Evolutionary conservation across 2,888 invertebrate species (phyloP), one percentile per base, ranked within the genome.

Genomic region (Crocallis elinguaria): DNA sequence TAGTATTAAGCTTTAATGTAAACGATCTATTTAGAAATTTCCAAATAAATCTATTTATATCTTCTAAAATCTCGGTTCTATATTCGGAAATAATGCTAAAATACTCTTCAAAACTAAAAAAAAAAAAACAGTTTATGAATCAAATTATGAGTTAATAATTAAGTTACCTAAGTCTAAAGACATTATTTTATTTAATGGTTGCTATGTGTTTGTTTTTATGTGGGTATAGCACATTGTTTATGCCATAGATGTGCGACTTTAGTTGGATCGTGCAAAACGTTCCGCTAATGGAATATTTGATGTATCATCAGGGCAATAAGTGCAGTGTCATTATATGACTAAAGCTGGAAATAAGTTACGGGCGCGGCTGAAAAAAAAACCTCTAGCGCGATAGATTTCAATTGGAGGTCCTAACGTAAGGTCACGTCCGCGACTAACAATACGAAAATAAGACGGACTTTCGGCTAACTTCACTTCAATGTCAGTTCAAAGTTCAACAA

Each of bases 1-100:
- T 86, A 85, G 84, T 75, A 54, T 64, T 88, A 86, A 87, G 84
- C 77, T 84, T 81, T 82, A 84, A 81, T 77, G 73, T 85, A 73
- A 73, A 72, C 61, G 16, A 48, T 45, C 35, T 50, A 32, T 36
- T 27, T 45, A 50, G 46, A 30, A 16, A 36, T 49, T 53, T 57
- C 55, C 45, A 63, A 60, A 49, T 53, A 43, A 30, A 56, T 27
- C 51, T 56, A 49, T 49, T 30, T 41, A 45, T 14, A 21, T 38
- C 14, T 27, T 29, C 42, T 49, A 14, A 29, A 52, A 48, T 50
- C 45, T 39, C 23, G 30, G 45, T 46, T 35, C 39, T 37, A 11
- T 44, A 38, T 21, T 41, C 42, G 14, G 32, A 30, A 25, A 30
- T 7, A 6, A n/a, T 35, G 19, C 8, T 13, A 21, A 17, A 52